Evolutionary conservation across 2,797 vertebrate species (phyloP).

Genomic region (Poecilia wingei): DNA sequence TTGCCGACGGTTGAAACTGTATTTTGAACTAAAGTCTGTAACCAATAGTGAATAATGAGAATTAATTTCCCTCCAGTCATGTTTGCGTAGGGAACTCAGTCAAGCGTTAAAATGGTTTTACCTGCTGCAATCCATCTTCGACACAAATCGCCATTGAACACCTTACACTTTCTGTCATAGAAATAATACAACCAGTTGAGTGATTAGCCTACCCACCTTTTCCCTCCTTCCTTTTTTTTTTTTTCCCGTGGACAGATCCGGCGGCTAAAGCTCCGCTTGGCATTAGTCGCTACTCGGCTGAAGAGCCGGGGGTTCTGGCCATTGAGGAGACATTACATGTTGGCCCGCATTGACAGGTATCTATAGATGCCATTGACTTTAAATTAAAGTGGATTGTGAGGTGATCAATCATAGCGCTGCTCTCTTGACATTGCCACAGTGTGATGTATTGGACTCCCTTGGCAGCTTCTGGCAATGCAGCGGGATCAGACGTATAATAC

Average conservation of each 20-base stretch:
- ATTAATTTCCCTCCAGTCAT: constrained; percentile 22
- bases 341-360: constrained; percentile 74
- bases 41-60: constrained; percentile 17
- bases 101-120: constrained; percentile 24
- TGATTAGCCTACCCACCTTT: constrained; percentile 40
- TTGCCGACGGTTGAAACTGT: constrained; percentile 6
- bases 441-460: constrained; percentile 72
- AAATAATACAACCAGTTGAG: constrained; percentile 61
- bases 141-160: constrained; percentile 47
- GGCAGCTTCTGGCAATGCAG: constrained; percentile 24
- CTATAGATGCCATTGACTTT: constrained; percentile 76
- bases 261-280: constrained; percentile 14
- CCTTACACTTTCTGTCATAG: constrained; percentile 53
- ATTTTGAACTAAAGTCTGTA: constrained; percentile 28
- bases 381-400: constrained; percentile 70
- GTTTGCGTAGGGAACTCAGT: constrained; percentile 16
- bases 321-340: constrained; percentile 60
- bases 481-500: constrained; percentile 71
- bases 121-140: constrained; percentile 54
- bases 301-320: constrained; percentile 29
- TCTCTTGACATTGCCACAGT: constrained; percentile 49
- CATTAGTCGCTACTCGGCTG: constrained; percentile 25
- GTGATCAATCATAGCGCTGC: constrained; percentile 75
- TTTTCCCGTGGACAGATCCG: constrained; percentile 29
- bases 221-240: constrained; percentile 17